Evolutionary conservation across 1,140 invertebrate species (phyloP).

Genomic region (Parasteatoda tepidariorum): DNA sequence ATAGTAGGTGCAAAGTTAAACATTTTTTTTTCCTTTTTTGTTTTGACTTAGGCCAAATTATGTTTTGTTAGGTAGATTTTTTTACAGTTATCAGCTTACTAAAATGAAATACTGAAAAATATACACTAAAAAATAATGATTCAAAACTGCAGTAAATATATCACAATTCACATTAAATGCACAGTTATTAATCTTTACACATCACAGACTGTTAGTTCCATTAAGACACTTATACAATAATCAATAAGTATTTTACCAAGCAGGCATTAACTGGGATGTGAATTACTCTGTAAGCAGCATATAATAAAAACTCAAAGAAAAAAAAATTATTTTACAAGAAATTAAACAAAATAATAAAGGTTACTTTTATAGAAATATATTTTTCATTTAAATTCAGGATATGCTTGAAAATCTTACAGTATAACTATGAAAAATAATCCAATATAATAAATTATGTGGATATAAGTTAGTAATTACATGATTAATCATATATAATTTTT

Average conservation of each 20-base stretch:
- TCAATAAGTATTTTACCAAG: not conserved
- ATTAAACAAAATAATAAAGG: too few relatives aligned
- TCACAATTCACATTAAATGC: not conserved
- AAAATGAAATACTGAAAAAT: not conserved
- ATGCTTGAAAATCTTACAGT: not conserved
- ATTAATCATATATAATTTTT: too few relatives aligned
- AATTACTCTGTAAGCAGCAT: too few relatives aligned
- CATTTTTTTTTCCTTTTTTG: not conserved
- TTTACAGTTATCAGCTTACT: too few relatives aligned
- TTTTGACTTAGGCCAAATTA: too few relatives aligned
- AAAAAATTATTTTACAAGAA: not conserved
- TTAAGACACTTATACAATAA: not conserved
- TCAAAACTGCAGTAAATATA: not conserved
- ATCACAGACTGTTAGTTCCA: not conserved
- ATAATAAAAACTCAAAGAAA: not conserved
- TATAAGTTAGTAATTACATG: too few relatives aligned
- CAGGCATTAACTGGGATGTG: not conserved
- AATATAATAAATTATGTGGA: too few relatives aligned
- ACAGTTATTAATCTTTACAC: not conserved
- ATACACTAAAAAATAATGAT: not conserved
- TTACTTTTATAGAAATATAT: too few relatives aligned
- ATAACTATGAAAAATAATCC: not conserved
- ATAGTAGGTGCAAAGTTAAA: not conserved
- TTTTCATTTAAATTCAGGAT: not conserved
- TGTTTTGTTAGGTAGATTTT: too few relatives aligned